Conservation (phyloP, 2,888 invertebrate genomes). For the Phasia obesa region DNA sequence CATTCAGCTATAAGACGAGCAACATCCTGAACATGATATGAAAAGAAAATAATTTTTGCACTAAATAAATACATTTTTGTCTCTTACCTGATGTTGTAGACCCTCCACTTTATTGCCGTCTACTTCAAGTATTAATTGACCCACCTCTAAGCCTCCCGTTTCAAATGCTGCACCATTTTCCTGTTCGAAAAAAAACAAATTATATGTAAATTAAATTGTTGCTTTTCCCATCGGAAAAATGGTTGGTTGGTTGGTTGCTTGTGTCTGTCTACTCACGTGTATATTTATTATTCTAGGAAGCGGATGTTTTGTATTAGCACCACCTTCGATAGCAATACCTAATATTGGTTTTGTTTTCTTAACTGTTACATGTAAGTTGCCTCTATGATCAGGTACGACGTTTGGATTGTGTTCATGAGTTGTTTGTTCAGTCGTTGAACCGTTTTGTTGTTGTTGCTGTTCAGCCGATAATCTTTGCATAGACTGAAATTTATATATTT, state of each 20-base stretch:
- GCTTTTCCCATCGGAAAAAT: not conserved
- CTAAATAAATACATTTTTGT: not conserved
- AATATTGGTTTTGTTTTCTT: conserved; percentile 96
- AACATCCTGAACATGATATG: conserved; percentile 85
- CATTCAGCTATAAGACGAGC: conserved; percentile 96
- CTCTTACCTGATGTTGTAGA: conserved; percentile 88
- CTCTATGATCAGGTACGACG: conserved; percentile 92
- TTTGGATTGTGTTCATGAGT: conserved; percentile 84
- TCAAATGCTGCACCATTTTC: conserved; percentile 97
- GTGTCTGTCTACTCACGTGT: conserved; percentile 87
- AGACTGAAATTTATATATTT: conserved; percentile 83
- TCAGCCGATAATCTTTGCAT: conserved; percentile 89
- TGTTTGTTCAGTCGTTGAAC: conserved; percentile 83
- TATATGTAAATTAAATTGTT: not conserved
- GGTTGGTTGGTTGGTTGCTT: too few relatives aligned
- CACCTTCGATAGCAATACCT: conserved; percentile 98
- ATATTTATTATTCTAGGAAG: conserved; percentile 97
- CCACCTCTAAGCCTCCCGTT: conserved; percentile 96
- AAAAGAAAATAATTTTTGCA: not conserved
- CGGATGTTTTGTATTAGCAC: conserved; percentile 97
- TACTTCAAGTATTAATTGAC: conserved; percentile 96
- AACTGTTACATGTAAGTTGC: conserved; percentile 93
- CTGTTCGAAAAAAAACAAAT: conserved; percentile 82
- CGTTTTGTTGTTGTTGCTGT: conserved; percentile 83
- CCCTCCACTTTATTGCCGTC: conserved; percentile 91